Evolutionary conservation across 2,797 vertebrate species (phyloP).

Genomic region (Ctenochaetus hawaiiensis): DNA sequence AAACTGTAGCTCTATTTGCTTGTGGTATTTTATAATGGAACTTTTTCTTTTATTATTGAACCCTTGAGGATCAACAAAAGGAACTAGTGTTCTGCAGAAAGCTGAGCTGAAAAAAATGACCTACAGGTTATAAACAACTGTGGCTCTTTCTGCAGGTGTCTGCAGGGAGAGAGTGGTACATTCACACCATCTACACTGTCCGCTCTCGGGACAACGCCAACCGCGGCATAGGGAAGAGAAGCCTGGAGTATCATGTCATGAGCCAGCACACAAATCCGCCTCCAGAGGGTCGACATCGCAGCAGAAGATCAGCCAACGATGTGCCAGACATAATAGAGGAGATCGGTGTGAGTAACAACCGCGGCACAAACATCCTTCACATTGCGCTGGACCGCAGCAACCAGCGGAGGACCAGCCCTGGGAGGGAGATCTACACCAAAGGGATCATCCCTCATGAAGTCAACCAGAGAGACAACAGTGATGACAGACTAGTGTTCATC

Average conservation of each 20-base stretch:
- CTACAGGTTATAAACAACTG: neutral
- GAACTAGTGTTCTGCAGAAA: neutral
- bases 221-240: constrained; percentile 86
- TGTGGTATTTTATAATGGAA: neutral
- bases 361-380: constrained; percentile 87
- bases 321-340: constrained; percentile 71
- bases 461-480: constrained; percentile 64
- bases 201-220: constrained; percentile 83
- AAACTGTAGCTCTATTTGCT: neutral
- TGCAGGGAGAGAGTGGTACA: constrained; percentile 86
- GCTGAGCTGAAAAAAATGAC: constrained; percentile 17
- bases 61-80: neutral
- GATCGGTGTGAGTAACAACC: constrained; percentile 81
- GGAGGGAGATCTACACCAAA: constrained; percentile 72
- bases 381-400: constrained; percentile 77
- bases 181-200: constrained; percentile 86
- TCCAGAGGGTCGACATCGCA: constrained; percentile 43
- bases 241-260: constrained; percentile 81
- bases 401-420: constrained; percentile 72
- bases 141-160: constrained; percentile 80
- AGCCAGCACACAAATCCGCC: constrained; percentile 40
- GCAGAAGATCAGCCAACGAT: constrained; percentile 43
- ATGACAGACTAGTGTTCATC: constrained; percentile 80
- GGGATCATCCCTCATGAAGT: constrained; percentile 84
- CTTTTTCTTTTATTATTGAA: neutral